Base-by-base conservation (phyloP, 2,888 invertebrate genomes). In the Rhingia campestris region DNA sequence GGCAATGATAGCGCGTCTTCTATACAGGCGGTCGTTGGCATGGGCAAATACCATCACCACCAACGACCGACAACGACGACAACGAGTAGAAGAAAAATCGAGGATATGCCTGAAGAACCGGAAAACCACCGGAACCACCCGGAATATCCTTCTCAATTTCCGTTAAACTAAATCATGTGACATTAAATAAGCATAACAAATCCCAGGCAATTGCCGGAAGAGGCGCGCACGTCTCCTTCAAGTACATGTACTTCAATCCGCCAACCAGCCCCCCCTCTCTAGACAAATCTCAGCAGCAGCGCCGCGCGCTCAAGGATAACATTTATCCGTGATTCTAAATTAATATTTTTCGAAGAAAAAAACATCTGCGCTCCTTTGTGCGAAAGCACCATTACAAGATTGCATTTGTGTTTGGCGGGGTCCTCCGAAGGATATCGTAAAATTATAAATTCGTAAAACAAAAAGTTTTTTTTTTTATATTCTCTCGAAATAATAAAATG, bases 141-240 rank as follows among this genome's bases (percentile, higher is more conserved):
- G 66, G 79, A 77, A 75, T 74, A 84, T 84, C 80, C 84, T 84
- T 69, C 70, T 80, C 84, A 84, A 80, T 84, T 84, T 75, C 80
- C 84, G 74, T 84, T 80, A 84, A 85, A 85, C 85, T 85, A 85
- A 85, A 85, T 85, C 85, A 85, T 81, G 85, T 85, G 85, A 85
- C 85, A 85, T 85, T 85, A 85, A 85, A 81, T 85, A 85, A 85
- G 85, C 75, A 85, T 75, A 81, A 85, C 85, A 85, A 85, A 85
- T 85, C 85, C 85, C 70, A 74, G 22, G 80, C 72, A 80, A 75
- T 84, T 77, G 59, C 81, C 53, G 43, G 67, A 2, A 43, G 63
- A 51, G 54, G 47, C 39, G 47, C 37, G 70, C 37, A 30, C 49
- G 45, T 56, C 33, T 69, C 14, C 45, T 22, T 35, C 10, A 30